Conservation (phyloP, 2,888 invertebrate genomes). For the Drosophila nr. fundita region DNA sequence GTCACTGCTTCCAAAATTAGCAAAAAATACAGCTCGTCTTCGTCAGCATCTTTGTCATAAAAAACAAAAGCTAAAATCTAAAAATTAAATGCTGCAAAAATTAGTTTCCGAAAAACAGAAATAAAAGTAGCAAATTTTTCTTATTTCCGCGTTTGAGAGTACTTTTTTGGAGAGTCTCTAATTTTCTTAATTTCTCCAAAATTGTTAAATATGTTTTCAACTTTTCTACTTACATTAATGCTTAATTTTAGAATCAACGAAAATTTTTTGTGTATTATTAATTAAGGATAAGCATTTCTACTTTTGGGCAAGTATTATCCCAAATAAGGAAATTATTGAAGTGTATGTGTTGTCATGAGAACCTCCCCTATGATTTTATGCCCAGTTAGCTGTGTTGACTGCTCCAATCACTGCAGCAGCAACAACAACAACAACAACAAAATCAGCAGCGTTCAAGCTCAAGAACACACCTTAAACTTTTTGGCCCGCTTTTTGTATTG, state of each 20-base stretch:
- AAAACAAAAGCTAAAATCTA: not conserved
- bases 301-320: not conserved
- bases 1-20: not conserved
- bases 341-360: slow-evolving; percentile 6
- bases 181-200: not conserved
- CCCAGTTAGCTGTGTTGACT: slow-evolving; percentile 38
- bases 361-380: slow-evolving; percentile 14
- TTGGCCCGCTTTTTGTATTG: slow-evolving; percentile 55
- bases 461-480: slow-evolving; percentile 83
- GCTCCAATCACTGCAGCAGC: slow-evolving; percentile 56
- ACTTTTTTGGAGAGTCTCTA: not conserved
- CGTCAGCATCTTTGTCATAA: not conserved
- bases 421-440: slow-evolving; percentile 1
- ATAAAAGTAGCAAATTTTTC: not conserved
- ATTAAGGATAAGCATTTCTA: not conserved
- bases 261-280: not conserved
- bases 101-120: not conserved
- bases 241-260: too few species aligned
- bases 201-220: not conserved
- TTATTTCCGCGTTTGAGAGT: not conserved
- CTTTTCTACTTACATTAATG: not conserved
- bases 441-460: slow-evolving; percentile 79
- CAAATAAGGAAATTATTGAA: not conserved
- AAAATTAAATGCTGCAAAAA: not conserved
- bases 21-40: not conserved